phyloP scores from a whole-genome alignment of 92 coral and sea anemone species.

The Chrysogorgia sp. region DNA sequence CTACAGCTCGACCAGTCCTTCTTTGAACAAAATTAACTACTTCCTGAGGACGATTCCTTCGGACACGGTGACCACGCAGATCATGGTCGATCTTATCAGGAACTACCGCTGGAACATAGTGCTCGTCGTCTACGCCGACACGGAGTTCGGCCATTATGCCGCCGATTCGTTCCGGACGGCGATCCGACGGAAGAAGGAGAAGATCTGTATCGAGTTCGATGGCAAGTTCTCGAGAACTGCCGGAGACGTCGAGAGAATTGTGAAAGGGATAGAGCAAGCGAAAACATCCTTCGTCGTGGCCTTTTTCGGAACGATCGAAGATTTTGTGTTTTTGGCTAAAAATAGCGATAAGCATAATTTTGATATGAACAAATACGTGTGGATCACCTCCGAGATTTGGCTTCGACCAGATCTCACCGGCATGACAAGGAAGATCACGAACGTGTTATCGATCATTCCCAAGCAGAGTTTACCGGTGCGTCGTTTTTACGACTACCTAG shows the following conservation, averaged over 20 bases:
- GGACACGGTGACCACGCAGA: conserved; percentile 45
- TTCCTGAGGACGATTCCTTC: conserved; percentile 81
- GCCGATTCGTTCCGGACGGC: conserved; percentile 23
- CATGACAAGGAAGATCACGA: neutral
- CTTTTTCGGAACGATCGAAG: conserved; percentile 23
- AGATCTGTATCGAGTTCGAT: conserved; percentile 25
- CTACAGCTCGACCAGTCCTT: conserved; percentile 76
- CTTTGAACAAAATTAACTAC: conserved; percentile 80
- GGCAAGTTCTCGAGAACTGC: conserved; percentile 10
- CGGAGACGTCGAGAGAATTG: neutral
- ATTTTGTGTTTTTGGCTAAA: neutral
- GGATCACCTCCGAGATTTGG: conserved; percentile 30
- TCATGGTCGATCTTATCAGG: conserved; percentile 23
- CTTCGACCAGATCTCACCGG: conserved; percentile 3
- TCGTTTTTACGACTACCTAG: conserved; percentile 8
- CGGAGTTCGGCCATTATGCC: conserved; percentile 35
- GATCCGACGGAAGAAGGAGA: neutral
- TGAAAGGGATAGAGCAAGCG: conserved; percentile 7
- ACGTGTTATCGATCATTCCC: conserved; percentile 15
- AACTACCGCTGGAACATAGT: conserved; percentile 22
- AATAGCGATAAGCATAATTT: neutral
- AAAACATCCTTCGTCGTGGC: neutral
- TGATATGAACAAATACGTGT: neutral
- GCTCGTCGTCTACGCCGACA: conserved; percentile 3
- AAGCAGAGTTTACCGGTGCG: neutral